These are phyloP conservation scores for Pteruthius melanotis DNA, from an alignment of 2,113 vertebrate genomes.

Conservation along the genomic window DNA sequence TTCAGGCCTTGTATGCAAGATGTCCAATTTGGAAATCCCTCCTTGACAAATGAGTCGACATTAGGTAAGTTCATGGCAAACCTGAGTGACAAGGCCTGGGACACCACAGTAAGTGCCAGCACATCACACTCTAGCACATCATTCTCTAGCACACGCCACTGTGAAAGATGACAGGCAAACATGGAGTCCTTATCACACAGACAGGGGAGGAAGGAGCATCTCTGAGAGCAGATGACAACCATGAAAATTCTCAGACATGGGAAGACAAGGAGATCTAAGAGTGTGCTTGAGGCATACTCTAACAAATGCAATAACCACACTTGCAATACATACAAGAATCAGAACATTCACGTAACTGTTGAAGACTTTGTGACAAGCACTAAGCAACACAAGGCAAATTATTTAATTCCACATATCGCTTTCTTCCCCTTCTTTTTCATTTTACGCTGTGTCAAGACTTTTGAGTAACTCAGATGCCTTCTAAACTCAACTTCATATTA, in stretches of 20 bases:
- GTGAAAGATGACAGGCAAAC: background rate
- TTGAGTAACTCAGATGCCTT: background rate
- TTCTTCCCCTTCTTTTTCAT: background rate
- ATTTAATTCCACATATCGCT: background rate
- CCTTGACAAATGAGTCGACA: background rate
- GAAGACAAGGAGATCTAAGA: background rate
- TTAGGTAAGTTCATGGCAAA: background rate
- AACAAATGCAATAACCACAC: background rate
- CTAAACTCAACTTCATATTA: background rate
- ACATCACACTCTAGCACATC: too few relatives aligned
- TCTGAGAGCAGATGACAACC: background rate
- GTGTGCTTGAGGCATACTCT: background rate
- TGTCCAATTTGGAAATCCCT: background rate
- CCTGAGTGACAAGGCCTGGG: background rate
- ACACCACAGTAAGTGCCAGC: background rate
- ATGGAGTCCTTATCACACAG: background rate
- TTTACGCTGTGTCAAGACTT: background rate
- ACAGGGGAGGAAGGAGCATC: background rate
- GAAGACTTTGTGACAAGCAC: background rate
- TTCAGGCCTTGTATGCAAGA: background rate
- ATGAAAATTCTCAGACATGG: background rate
- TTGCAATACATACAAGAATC: background rate
- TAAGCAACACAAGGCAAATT: background rate
- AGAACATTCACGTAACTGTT: background rate
- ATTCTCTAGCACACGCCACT: background rate